Conservation (phyloP, 2,797 vertebrate genomes). For the Pipistrellus pipistrellus region DNA sequence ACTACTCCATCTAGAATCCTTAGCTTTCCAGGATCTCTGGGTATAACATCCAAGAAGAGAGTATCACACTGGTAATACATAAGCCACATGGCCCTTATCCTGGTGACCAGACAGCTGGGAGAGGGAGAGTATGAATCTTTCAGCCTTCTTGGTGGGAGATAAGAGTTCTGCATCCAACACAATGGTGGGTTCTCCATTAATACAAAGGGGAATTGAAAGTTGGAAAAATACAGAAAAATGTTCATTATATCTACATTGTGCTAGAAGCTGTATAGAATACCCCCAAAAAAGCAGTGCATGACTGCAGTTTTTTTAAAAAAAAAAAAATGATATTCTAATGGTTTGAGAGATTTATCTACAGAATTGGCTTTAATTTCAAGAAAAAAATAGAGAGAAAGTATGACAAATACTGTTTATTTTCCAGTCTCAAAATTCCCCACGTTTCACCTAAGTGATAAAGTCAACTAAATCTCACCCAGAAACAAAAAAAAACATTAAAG, state of each 20-base stretch:
- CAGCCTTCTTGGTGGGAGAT: background rate
- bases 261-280: background rate
- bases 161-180: constrained; percentile 19
- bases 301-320: background rate
- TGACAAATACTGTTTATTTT: background rate
- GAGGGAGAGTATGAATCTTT: background rate
- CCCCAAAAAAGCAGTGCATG: background rate
- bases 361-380: constrained; percentile 22
- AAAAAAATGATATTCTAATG: constrained; percentile 50
- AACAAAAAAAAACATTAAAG: background rate
- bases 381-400: background rate
- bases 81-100: background rate
- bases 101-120: background rate
- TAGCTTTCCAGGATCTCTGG: background rate
- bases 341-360: background rate
- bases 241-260: background rate
- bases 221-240: background rate
- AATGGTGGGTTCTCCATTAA: background rate
- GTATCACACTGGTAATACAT: background rate
- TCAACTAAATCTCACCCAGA: constrained; percentile 20
- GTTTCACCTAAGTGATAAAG: background rate
- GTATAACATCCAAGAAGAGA: background rate
- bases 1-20: background rate
- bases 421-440: constrained; percentile 17
- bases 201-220: background rate